phyloP scores from a whole-genome alignment of 2,888 invertebrate genomes.

The Rhabditoides inermis region DNA sequence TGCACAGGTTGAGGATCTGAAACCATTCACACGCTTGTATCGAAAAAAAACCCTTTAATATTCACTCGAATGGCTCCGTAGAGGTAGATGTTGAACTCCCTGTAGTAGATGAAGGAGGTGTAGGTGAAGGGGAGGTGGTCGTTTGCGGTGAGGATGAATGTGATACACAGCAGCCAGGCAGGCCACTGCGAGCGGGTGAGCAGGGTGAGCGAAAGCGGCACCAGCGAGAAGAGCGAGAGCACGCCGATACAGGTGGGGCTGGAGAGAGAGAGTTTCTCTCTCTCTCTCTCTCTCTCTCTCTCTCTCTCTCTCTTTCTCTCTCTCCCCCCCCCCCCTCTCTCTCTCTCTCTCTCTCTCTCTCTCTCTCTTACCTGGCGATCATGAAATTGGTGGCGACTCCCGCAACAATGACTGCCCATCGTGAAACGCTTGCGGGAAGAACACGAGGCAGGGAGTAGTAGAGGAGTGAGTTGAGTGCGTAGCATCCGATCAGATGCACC shows the following conservation, averaged over 20 bases:
- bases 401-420: neutral
- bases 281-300: no score
- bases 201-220: conserved; percentile 15
- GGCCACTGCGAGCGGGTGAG: conserved; percentile 4
- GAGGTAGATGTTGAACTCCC: conserved; percentile 47
- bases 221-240: conserved; percentile 11
- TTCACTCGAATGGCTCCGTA: conserved; percentile 41
- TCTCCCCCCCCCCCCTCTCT: no score
- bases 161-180: conserved; percentile 38
- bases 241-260: conserved; percentile 21
- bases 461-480: conserved; percentile 13
- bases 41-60: neutral
- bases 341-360: no score
- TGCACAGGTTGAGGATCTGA: conserved; percentile 37
- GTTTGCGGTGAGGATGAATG: conserved; percentile 30
- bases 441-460: no score
- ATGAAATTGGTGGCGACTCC: no score
- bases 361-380: no score
- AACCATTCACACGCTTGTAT: neutral
- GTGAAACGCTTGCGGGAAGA: neutral
- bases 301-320: no score
- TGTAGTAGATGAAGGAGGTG: conserved; percentile 32
- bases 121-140: conserved; percentile 27
- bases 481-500: conserved; percentile 12
- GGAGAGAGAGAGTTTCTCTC: no score